A percentile compares a stretch with the other conserved stretches of the same genome.
Conservation (phyloP, 1,140 invertebrate species). For the Eueides isabella region DNA sequence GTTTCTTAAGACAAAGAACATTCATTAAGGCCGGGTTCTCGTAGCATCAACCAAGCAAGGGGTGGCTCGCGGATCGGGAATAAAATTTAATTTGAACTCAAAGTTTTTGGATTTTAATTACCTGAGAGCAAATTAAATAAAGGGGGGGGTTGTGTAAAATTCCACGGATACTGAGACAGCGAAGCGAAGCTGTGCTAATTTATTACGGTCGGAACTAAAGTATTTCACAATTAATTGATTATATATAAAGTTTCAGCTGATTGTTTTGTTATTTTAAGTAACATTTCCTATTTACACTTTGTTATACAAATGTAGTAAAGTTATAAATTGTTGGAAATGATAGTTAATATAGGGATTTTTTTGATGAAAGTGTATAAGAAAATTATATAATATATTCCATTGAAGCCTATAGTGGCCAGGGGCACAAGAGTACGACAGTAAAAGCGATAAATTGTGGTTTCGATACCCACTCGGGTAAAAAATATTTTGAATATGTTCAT, state of each 20-base stretch:
- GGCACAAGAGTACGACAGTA: too few relatives aligned
- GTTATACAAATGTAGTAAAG: too few relatives aligned
- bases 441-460: too few relatives aligned
- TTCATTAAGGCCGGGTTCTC: conserved; percentile 21
- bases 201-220: conserved; percentile 44
- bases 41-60: conserved; percentile 14
- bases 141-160: conserved; percentile 48
- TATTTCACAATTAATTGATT: conserved; percentile 38
- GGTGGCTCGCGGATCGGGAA: conserved; percentile 37
- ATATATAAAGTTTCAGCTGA: conserved; percentile 26
- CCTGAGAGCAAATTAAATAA: conserved; percentile 74
- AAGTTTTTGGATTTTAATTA: conserved; percentile 77
- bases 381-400: too few relatives aligned
- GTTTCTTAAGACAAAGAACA: conserved; percentile 7
- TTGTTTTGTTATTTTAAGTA: conserved; percentile 22
- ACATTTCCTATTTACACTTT: too few relatives aligned
- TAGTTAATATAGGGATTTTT: too few relatives aligned
- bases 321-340: too few relatives aligned
- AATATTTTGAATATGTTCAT: too few relatives aligned
- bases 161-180: conserved; percentile 44
- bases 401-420: too few relatives aligned
- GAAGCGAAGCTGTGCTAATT: conserved; percentile 46
- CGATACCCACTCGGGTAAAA: too few relatives aligned
- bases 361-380: too few relatives aligned
- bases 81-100: conserved; percentile 71